Evolutionary conservation across 2,797 vertebrate genomes (phyloP), one percentile per base, ranked within the genome.

Genomic region (Trematomus bernacchii): DNA sequence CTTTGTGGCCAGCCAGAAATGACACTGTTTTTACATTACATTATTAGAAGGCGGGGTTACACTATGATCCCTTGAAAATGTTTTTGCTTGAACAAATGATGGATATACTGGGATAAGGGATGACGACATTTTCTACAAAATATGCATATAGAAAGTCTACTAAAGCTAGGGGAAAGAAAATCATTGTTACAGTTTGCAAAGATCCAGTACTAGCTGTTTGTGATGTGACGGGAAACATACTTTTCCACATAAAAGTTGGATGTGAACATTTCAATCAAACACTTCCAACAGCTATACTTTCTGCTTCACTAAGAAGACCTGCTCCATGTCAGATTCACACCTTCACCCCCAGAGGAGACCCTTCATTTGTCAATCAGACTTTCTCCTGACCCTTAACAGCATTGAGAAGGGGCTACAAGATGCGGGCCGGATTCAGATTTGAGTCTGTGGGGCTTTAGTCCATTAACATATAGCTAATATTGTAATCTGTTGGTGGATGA

Each of bases 401-500:
- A 63, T 84, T 77, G 78, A 82, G 82, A 64, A 4, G 37, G 19
- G 65, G 75, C 58, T 42, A 7, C 30, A 70, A 71, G 76, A 51
- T 0, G 1, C 15, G 76, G 1, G 1, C 50, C 58, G 73, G 48
- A 52, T 21, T 83, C 53, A 66, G 70, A 83, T 30, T 50, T 83
- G 51, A 65, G 55, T 84, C 57, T 53, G 33, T 19, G 68, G 55
- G 42, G 57, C 18, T 55, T 71, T 21, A 21, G 27, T 75, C 62
- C 33, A 76, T 76, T 72, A 76, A 78, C 84, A 73, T 68, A 44
- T 43, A 78, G 68, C 73, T 66, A 19, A 63, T 84, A 85, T 77
- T 82, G 73, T 75, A 63, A 88, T 87, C 74, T 51, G 85, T 72
- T 77, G 84, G 76, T 79, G 77, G 75, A 69, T 76, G 66, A 85